A percentile compares a stretch with the other conserved stretches of the same genome.
Conservation (phyloP, 2,113 vertebrate species). For the Sakesphorus luctuosus region DNA sequence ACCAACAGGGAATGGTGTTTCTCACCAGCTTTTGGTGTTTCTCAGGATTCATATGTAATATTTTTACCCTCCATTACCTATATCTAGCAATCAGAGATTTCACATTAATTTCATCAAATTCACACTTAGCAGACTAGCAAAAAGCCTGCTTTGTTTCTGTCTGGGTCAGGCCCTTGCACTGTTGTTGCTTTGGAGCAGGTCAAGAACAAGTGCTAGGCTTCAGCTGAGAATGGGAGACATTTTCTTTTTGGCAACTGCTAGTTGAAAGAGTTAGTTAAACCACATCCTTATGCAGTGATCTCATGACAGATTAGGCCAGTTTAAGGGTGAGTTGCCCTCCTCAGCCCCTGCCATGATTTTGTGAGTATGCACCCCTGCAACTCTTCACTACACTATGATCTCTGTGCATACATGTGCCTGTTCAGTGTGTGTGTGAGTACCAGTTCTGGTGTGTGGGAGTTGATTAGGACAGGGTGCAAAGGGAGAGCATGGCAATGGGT, state of each 20-base stretch:
- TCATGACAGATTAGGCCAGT: not conserved
- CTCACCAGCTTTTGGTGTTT: not conserved
- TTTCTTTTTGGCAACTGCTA: not conserved
- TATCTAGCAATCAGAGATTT: not conserved
- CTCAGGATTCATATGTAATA: not conserved
- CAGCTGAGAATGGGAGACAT: accelerated
- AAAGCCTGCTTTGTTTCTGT: not conserved
- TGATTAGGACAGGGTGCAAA: not conserved
- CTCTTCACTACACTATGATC: not conserved
- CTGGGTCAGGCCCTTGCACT: not conserved
- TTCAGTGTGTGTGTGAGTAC: too few relatives aligned
- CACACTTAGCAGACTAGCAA: not conserved
- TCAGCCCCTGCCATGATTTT: not conserved
- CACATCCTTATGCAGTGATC: not conserved
- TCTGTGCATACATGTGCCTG: too few relatives aligned
- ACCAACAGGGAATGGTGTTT: not conserved
- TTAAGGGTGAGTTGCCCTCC: not conserved
- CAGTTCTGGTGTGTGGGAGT: not conserved
- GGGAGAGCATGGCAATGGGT: not conserved
- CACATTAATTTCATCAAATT: not conserved
- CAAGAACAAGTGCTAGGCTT: not conserved
- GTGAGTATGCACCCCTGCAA: accelerated
- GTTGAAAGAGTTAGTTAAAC: not conserved
- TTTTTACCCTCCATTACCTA: not conserved
- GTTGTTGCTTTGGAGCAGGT: not conserved